These are phyloP conservation scores for Tarsius wallacei DNA, from an alignment of 2,797 vertebrate genomes.

Conservation along the genomic window DNA sequence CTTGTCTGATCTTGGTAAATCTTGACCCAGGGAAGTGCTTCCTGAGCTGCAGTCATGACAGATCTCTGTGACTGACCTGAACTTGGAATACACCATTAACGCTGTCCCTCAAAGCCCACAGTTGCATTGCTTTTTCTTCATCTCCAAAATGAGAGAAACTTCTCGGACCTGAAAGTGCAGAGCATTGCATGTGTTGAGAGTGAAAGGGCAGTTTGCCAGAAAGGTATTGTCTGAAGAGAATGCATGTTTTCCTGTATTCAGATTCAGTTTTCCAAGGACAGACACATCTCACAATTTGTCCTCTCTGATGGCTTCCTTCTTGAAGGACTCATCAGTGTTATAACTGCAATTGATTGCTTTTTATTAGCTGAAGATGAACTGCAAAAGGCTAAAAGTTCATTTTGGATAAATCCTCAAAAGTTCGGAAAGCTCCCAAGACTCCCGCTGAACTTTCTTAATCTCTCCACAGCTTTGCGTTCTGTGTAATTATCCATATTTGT, in stretches of 20 bases:
- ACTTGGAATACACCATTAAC: background rate
- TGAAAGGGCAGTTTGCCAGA: background rate
- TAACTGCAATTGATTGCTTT: constrained; percentile 80
- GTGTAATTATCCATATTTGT: constrained; percentile 77
- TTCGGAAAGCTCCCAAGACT: constrained; percentile 81
- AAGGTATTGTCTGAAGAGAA: background rate
- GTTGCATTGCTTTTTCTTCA: background rate
- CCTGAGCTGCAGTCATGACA: background rate
- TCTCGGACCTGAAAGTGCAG: background rate
- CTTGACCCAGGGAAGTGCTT: background rate
- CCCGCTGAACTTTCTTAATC: constrained; percentile 79
- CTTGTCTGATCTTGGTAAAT: background rate
- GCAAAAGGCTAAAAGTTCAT: constrained; percentile 74
- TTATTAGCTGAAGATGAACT: constrained; percentile 77
- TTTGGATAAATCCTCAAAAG: constrained; percentile 81
- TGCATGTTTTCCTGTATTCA: constrained; percentile 13
- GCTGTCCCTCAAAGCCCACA: background rate
- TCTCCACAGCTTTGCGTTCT: constrained; percentile 49
- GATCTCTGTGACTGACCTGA: background rate
- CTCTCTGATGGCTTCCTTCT: constrained; percentile 66
- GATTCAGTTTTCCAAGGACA: constrained; percentile 65
- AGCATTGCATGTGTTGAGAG: background rate
- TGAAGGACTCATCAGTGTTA: constrained; percentile 66
- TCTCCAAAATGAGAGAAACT: constrained; percentile 1
- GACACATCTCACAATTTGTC: background rate